Evolutionary conservation across 2,113 vertebrate species (phyloP), one percentile per base, ranked within the genome.

Genomic region (Sus scrofa): DNA sequence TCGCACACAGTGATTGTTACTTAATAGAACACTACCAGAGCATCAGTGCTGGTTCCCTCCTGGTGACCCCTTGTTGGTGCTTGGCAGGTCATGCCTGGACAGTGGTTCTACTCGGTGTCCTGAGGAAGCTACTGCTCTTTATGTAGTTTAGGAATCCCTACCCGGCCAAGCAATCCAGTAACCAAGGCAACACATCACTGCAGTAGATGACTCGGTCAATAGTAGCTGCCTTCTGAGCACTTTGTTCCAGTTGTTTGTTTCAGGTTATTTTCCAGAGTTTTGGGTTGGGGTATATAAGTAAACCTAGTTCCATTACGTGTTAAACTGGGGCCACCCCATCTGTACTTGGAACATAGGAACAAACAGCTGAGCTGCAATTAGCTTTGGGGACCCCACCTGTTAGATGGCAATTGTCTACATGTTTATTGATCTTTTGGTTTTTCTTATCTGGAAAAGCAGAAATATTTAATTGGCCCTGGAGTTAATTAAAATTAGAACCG

Each of bases 241-340:
- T 79, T 84, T 78, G 60, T 86, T 89, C 95, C 39, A 54, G 91
- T 65, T 50, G 22, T 74, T 96, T 83, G 27, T 50, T 93, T 89
- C 71, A 78, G 60, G 44, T 79, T 14, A 27, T 81, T 86, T 89
- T 60, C 6, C 24, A 85, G 50, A 79, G 54, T 88, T 90, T 88
- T 91, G 91, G 62, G 19, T 86, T 65, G 20, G 22, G 7, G 6
- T 81, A 14, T 62, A 12, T 20, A 77, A 70, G 10, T 52, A 60
- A 88, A 54, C 81, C 52, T 77, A 0, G 34, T 78, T 88, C 68
- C 78, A 18, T 77, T n/a, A 65, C 58, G 18, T 32, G 24, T 78
- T 65, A 54, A 79, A 34, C 34, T 91, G 71, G 27, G 34, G 68
- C 13, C 37, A 73, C 19, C 54, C 22, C 63, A 3, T 68, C 26